Base-by-base conservation (phyloP, 2,113 vertebrate species). In the Megaceryle torquata region DNA sequence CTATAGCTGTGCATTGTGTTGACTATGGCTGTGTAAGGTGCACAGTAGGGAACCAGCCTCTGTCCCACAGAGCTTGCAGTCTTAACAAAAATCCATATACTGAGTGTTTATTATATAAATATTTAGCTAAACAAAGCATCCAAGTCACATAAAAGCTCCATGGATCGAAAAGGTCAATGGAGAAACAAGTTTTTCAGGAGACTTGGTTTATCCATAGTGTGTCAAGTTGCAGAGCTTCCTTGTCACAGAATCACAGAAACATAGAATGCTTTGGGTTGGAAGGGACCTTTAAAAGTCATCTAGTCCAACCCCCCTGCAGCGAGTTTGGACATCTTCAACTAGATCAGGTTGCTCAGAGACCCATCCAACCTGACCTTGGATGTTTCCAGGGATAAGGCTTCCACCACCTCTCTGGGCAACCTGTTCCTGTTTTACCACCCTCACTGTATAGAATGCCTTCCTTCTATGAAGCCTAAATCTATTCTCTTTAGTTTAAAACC, bases 151-250 rank as follows among this genome's bases (percentile, higher is more conserved):
- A 77, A 69, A 86, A 76, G 77, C 53, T 74, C 63, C 61, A 33
- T 79, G 70, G 43, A 75, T 93, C 0, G 0, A 74, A 95, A 94
- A 95, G 82, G 92, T 89, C 94, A 94, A 61, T 61, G 74, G 86
- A 94, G 70, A 89, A 89, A 82, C 77, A 59, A 91, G 87, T 94
- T 96, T 88, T 93, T 76, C 91, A 56, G 59, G 61, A 72, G 81
- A 39, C 3, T 76, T 4, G 8, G 6, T 82, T 89, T 91, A 77
- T 74, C 54, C 59, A 57, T 13, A 35, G 35, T 24, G 72, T 10
- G 37, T 26, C 44, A 79, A 76, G n/a, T 84, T 68, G 35, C 43
- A 87, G 48, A 91, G 16, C 67, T 94, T 94, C 91, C 28, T 25
- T 85, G 60, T 84, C 61, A 25, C 56, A 57, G 56, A 57, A 57